A percentile compares a stretch with the other conserved stretches of the same genome.
These are phyloP conservation scores for Antheraea yamamai DNA, from an alignment of 2,888 invertebrate genomes.

Conservation along the genomic window DNA sequence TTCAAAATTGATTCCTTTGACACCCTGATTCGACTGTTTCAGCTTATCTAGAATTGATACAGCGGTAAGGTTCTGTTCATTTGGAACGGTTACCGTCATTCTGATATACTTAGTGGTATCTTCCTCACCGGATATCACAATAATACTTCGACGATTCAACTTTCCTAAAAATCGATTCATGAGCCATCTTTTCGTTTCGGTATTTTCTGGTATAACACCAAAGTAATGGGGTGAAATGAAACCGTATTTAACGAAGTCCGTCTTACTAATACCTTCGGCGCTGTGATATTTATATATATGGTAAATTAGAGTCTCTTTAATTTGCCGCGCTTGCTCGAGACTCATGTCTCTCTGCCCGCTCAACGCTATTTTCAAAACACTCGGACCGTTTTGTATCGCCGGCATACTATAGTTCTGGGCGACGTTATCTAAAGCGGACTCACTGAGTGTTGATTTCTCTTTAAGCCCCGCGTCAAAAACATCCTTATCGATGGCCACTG, in stretches of 20 bases:
- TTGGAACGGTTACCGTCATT: slow-evolving; percentile 46
- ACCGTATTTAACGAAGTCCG: slow-evolving; percentile 66
- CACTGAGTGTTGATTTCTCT: slow-evolving; percentile 41
- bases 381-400: slow-evolving; percentile 44
- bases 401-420: slow-evolving; percentile 56
- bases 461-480: slow-evolving; percentile 64
- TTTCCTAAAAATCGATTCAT: slow-evolving; percentile 53
- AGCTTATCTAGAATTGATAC: slow-evolving; percentile 46
- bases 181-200: slow-evolving; percentile 62
- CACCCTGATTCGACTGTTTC: slow-evolving; percentile 58
- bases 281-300: slow-evolving; percentile 61
- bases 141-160: slow-evolving; percentile 46
- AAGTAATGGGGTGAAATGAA: slow-evolving; percentile 58
- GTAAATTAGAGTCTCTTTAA: slow-evolving; percentile 64
- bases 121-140: slow-evolving; percentile 53
- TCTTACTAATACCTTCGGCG: slow-evolving; percentile 43
- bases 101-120: slow-evolving; percentile 48
- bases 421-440: slow-evolving; percentile 37
- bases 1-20: slow-evolving; percentile 60
- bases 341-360: slow-evolving; percentile 54
- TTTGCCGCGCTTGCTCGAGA: slow-evolving; percentile 53
- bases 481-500: slow-evolving; percentile 68
- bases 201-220: slow-evolving; percentile 62
- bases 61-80: slow-evolving; percentile 28
- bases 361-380: slow-evolving; percentile 56